phyloP scores from a whole-genome alignment of 1,140 invertebrate species.

The Dermatophagoides farinae region DNA sequence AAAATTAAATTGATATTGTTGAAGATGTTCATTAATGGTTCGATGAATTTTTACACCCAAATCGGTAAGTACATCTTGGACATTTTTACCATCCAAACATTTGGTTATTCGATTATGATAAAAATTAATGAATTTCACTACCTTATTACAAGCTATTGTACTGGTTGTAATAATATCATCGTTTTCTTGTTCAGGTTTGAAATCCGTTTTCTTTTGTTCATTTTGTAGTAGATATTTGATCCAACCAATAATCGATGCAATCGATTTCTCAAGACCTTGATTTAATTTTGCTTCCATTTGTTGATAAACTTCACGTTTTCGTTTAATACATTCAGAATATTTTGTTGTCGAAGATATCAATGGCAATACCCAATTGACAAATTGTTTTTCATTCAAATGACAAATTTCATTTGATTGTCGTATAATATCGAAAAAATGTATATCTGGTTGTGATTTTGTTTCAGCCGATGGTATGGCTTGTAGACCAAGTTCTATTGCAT shows the following conservation, averaged over 20 bases:
- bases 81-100: conserved; percentile 80
- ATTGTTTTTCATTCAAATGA: conserved; percentile 85
- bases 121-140: conserved; percentile 58
- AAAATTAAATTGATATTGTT: conserved; percentile 74
- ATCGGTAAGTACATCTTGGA: conserved; percentile 62
- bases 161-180: conserved; percentile 23
- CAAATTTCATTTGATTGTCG: conserved; percentile 86
- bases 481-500: conserved; percentile 77
- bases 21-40: conserved; percentile 83
- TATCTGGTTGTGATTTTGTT: conserved; percentile 50
- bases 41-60: conserved; percentile 73
- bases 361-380: conserved; percentile 67
- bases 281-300: conserved; percentile 81
- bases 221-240: conserved; percentile 68
- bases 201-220: conserved; percentile 90
- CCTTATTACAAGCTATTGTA: conserved; percentile 49
- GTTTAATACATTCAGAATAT: conserved; percentile 63
- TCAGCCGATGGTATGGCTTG: conserved; percentile 71
- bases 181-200: conserved; percentile 58
- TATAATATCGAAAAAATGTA: conserved; percentile 85
- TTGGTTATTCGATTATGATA: conserved; percentile 56
- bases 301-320: conserved; percentile 62
- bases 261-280: conserved; percentile 58
- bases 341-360: conserved; percentile 68
- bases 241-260: conserved; percentile 73